Evolutionary conservation across 2,797 vertebrate genomes (phyloP), one percentile per base, ranked within the genome.

Genomic region (Takifugu ocellatus): DNA sequence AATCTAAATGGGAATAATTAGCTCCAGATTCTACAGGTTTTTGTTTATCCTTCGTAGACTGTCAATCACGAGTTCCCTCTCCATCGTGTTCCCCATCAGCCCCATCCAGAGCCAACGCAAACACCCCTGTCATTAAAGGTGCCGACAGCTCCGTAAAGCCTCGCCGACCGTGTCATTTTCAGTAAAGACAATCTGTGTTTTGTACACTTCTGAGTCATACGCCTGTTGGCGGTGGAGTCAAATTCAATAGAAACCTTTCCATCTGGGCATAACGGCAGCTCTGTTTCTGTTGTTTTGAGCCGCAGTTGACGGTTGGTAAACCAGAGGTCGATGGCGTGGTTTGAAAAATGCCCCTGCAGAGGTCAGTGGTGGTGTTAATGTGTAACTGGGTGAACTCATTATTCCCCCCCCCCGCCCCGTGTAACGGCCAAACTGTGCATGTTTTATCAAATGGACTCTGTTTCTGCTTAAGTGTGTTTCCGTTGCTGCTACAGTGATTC

Each of bases 311-410:
- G 8, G 78, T 73, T 74, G 65, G 68, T 64, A 64, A 59, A 57
- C 51, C 62, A 57, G 63, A 68, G 42, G 58, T 59, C 73, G 52
- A 60, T 52, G 63, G 42, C 56, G 61, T 25, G 54, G 64, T 82
- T 82, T 74, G 58, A 75, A 79, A 86, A 79, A 68, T 63, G 74
- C 66, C 57, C 39, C 10, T 33, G 39, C 29, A 31, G 16, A 5
- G 3, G 66, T 63, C 53, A 48, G 2, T 45, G 53, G 61, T 56
- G 65, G 43, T 62, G 70, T 78, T 61, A 72, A 49, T 25, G 49
- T 57, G 56, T 59, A 70, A 65, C 71, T 61, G 33, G 26, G 65
- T 29, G 56, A 49, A 56, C 51, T 44, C 33, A 47, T 44, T 21
- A 16, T 15, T 33, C 9, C 5, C 25, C n/a, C 48, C n/a, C 9